A percentile compares a stretch with the other conserved stretches of the same genome.
Evolutionary conservation across 2,888 invertebrate species (phyloP).

Genomic region (Calameuta idolon): DNA sequence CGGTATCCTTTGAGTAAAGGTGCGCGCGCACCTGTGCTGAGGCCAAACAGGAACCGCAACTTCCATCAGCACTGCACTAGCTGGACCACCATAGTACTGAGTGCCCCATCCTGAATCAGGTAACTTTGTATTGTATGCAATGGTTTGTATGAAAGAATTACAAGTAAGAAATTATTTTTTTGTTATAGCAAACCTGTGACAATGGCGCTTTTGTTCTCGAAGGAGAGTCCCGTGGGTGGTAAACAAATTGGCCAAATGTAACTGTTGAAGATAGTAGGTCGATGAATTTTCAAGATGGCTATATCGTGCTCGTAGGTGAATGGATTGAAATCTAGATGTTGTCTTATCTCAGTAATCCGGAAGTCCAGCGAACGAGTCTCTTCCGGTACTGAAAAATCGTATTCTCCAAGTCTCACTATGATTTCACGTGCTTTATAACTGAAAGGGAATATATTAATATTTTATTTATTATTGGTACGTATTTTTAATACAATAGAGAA

Average conservation of each 20-base stretch:
- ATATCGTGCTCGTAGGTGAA: conserved; percentile 82
- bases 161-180: background rate
- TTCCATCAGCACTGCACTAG: conserved; percentile 79
- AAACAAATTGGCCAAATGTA: conserved; percentile 89
- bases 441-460: conserved; percentile 25
- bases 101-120: conserved; percentile 79
- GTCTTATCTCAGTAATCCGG: conserved; percentile 74
- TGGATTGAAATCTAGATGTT: conserved; percentile 77
- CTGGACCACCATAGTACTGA: conserved; percentile 77
- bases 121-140: no score
- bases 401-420: conserved; percentile 83
- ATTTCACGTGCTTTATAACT: conserved; percentile 74
- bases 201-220: conserved; percentile 74
- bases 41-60: conserved; percentile 85
- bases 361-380: conserved; percentile 81
- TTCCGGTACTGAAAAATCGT: conserved; percentile 76
- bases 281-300: conserved; percentile 77
- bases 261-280: conserved; percentile 77
- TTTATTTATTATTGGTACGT: background rate
- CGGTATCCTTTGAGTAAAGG: conserved; percentile 76
- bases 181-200: conserved; percentile 72
- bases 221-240: conserved; percentile 74
- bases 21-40: conserved; percentile 73
- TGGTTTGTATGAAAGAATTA: background rate
- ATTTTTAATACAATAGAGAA: background rate